Conservation (phyloP, 2,888 invertebrate genomes). For the Schizaphis graminum region DNA sequence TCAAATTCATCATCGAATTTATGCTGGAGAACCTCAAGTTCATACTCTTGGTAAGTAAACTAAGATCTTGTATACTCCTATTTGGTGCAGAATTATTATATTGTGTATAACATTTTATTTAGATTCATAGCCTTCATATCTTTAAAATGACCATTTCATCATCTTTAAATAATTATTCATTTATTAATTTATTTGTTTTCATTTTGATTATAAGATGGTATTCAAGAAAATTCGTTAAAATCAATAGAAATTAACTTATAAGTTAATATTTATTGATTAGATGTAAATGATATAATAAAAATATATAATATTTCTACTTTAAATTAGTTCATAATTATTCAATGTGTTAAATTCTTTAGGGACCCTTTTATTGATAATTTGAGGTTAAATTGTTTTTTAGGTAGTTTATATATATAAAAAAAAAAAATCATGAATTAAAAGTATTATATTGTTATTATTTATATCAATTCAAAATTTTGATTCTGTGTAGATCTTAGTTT, state of each 20-base stretch:
- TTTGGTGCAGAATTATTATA: background rate
- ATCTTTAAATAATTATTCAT: background rate
- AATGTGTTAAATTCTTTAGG: background rate
- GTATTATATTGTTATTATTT: background rate
- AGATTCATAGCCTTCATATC: background rate
- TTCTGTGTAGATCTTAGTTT: background rate
- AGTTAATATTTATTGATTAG: too few species aligned
- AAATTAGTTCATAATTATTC: too few species aligned
- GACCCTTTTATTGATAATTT: background rate
- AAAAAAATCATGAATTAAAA: background rate
- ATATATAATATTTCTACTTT: too few species aligned
- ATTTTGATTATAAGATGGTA: background rate
- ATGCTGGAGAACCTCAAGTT: conserved; percentile 83
- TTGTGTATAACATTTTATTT: background rate
- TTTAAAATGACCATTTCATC: background rate
- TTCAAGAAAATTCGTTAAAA: conserved; percentile 5
- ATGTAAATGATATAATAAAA: too few species aligned
- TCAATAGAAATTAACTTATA: background rate
- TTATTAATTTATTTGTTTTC: background rate
- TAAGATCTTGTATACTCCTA: background rate
- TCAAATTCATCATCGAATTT: conserved; percentile 89
- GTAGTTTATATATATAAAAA: too few species aligned
- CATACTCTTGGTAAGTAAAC: conserved; percentile 77
- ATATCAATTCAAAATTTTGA: background rate
- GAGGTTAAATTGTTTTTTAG: background rate